Conservation (phyloP, 2,113 vertebrate genomes). For the Elephantulus edwardii region DNA sequence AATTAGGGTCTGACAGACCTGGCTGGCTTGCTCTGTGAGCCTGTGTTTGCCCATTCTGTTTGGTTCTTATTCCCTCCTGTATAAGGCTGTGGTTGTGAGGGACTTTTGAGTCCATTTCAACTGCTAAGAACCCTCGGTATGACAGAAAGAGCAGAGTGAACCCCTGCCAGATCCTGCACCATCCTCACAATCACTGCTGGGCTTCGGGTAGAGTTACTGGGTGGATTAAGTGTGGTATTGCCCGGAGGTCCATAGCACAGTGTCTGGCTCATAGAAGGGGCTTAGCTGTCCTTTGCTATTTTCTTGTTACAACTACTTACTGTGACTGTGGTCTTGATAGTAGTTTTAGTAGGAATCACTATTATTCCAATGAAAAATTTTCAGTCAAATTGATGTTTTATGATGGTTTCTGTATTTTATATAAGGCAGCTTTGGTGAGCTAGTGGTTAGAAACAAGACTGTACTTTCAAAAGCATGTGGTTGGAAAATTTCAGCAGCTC, state of each 20-base stretch:
- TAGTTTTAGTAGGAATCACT: rapidly evolving
- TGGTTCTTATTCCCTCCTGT: background rate
- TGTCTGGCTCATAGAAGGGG: rapidly evolving
- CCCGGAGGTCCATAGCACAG: rapidly evolving
- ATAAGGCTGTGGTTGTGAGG: no score
- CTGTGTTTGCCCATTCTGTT: background rate
- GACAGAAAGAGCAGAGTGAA: no score
- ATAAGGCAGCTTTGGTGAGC: no score
- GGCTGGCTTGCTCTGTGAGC: background rate
- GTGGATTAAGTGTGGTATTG: background rate
- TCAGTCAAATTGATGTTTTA: background rate
- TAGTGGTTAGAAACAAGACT: no score
- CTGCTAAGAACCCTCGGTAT: no score
- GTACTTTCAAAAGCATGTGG: no score
- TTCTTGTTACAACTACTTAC: background rate
- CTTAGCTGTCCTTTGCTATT: rapidly evolving
- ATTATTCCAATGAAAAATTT: background rate
- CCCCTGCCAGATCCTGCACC: no score
- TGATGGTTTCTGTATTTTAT: no score
- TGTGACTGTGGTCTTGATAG: background rate
- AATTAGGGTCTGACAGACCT: rapidly evolving
- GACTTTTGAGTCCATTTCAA: no score
- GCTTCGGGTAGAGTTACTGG: rapidly evolving
- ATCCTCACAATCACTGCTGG: no score
- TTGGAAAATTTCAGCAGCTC: no score